Base-by-base conservation (phyloP, 1,140 invertebrate genomes). In the Pseudomyrmex dendroicus region DNA sequence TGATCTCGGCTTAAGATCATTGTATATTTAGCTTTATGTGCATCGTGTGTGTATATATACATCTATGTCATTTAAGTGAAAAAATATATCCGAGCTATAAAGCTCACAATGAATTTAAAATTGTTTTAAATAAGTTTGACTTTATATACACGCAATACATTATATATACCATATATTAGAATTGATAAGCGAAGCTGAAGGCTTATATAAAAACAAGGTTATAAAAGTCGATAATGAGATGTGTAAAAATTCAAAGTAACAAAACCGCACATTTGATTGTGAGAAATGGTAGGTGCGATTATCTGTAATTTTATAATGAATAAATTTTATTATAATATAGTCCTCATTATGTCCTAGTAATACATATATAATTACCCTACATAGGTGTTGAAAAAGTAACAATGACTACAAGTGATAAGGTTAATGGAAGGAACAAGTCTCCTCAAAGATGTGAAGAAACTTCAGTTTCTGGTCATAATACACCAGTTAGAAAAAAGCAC, bases 401-500 rank as follows among this genome's bases (percentile, higher is more conserved):
- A 35, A 25, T 25, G 8, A 22, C 20, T 7, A n/a, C 57, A n/a
- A 74, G 10, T 46, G 9, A 12, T 25, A 74, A 57, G 12, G 1
- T 61, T 22, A 44, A 54, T 8, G 15, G 20, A 15, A 72, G 50
- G 44, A 56, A 85, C 50, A 64, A 44, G 44, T 82, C 74, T 15
- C 61, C 64, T 22, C 61, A 62, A 67, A 20, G 13, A 35, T 73
- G 22, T 9, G 44, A 50, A 7, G 64, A 77, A 9, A 9, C 15
- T 7, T n/a, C n/a, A 15, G 0, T 50, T 35, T 56, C 59, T 22
- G 61, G 56, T 25, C 85, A 91, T 44, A 92, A 89, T 67, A 93
- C 92, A n/a, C 92, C 92, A 9, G 83, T 90, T 64, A 35, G 15
- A 13, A 87, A 64, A 15, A 87, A 73, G 17, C 17, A 66, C 5